A percentile compares a stretch with the other conserved stretches of the same genome.
Evolutionary conservation across 2,113 vertebrate genomes (phyloP).

Genomic region (Ptychochromis oligacanthus): DNA sequence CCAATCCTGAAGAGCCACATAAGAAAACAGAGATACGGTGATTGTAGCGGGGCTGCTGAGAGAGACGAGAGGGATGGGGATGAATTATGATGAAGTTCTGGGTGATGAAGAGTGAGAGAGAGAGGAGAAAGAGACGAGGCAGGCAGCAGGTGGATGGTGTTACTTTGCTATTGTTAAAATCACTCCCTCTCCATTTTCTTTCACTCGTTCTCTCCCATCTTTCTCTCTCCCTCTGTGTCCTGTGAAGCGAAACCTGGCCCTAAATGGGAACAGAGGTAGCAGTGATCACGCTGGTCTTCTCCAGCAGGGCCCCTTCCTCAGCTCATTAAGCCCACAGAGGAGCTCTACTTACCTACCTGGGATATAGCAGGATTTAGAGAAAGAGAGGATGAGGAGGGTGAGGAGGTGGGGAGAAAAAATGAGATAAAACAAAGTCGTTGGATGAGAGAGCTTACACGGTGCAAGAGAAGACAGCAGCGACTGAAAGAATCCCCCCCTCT

Average conservation of each 20-base stretch:
- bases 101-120: slow-evolving; percentile 17
- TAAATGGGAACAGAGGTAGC: slow-evolving; percentile 64
- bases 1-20: slow-evolving; percentile 68
- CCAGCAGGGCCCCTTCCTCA: slow-evolving; percentile 60
- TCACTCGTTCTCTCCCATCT: background rate
- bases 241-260: slow-evolving; percentile 50
- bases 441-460: background rate
- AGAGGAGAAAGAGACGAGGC: slow-evolving; percentile 47
- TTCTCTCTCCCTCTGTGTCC: slow-evolving; percentile 12
- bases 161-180: slow-evolving; percentile 29
- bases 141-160: slow-evolving; percentile 53
- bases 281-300: slow-evolving; percentile 40
- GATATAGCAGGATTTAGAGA: slow-evolving; percentile 19
- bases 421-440: background rate
- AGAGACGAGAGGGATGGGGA: slow-evolving; percentile 43
- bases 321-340: slow-evolving; percentile 65
- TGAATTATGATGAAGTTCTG: slow-evolving; percentile 67
- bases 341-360: slow-evolving; percentile 42
- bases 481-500: background rate
- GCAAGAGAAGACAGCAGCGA: background rate
- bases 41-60: slow-evolving; percentile 29
- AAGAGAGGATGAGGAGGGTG: background rate
- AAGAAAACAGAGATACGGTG: slow-evolving; percentile 46
- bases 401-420: accelerated
- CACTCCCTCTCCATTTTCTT: background rate